phyloP scores from a whole-genome alignment of 2,797 vertebrate species.

The Megalops cyprinoides region DNA sequence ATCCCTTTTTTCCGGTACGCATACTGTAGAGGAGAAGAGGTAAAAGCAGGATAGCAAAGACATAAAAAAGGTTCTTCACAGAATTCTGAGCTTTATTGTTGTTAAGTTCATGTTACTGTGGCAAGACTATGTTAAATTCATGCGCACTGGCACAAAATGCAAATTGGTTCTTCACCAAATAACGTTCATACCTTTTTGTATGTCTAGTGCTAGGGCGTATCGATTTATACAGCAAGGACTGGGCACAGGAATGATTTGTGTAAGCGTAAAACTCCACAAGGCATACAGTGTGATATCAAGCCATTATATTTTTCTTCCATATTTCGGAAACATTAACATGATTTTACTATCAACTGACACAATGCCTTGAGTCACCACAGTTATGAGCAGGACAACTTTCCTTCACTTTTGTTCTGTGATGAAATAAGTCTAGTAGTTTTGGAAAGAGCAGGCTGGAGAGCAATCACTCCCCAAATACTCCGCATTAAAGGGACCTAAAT shows the following conservation, averaged over 20 bases:
- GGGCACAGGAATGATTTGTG: not conserved
- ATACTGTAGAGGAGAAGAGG: not conserved
- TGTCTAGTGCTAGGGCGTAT: not conserved
- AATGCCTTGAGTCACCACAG: not conserved
- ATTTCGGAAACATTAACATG: not conserved
- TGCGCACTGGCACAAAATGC: conserved; percentile 3
- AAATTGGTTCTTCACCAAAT: not conserved
- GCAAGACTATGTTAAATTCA: not conserved
- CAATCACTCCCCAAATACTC: not conserved
- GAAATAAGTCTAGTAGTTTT: not conserved
- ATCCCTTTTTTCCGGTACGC: not conserved
- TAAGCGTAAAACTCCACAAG: not conserved
- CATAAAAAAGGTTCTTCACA: not conserved
- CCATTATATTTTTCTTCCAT: not conserved
- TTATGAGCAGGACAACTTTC: not conserved
- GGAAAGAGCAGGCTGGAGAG: not conserved
- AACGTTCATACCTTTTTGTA: not conserved
- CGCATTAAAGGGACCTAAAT: not conserved
- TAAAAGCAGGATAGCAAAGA: not conserved
- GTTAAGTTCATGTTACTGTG: not conserved
- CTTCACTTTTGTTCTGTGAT: not conserved
- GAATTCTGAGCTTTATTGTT: not conserved
- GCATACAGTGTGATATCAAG: not conserved
- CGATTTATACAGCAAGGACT: not conserved
- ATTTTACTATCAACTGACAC: conserved; percentile 3